These are phyloP conservation scores for Lycodopsis pacificus DNA, from an alignment of 2,797 vertebrate genomes.

Conservation along the genomic window DNA sequence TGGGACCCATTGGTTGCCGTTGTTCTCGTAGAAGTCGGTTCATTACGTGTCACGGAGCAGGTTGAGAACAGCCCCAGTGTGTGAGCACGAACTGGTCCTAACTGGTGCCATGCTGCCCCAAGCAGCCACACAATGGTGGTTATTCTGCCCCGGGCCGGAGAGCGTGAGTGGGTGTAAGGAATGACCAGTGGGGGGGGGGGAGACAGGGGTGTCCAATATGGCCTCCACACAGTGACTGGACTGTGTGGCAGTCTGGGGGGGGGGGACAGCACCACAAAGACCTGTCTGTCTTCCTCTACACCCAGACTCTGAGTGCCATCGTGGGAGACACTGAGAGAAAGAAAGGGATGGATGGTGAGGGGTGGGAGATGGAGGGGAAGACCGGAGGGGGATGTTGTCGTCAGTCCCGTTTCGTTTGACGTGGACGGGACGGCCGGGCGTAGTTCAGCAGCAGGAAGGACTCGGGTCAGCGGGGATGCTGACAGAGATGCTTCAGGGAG, in stretches of 20 bases:
- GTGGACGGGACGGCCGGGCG: slow-evolving; percentile 14
- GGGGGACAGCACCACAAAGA: slow-evolving; percentile 74
- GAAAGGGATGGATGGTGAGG: slow-evolving; percentile 35
- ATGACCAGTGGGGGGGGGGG: slow-evolving; percentile 73
- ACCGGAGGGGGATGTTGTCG: not conserved
- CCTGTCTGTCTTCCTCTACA: slow-evolving; percentile 57
- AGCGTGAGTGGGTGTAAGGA: slow-evolving; percentile 73
- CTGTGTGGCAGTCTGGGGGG: slow-evolving; percentile 64
- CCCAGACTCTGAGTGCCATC: slow-evolving; percentile 56
- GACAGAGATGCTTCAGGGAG: slow-evolving; percentile 16
- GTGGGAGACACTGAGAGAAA: slow-evolving; percentile 38
- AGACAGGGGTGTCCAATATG: slow-evolving; percentile 78
- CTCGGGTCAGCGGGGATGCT: slow-evolving; percentile 26
- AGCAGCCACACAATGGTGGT: slow-evolving; percentile 75
- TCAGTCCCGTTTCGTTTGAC: slow-evolving; percentile 35
- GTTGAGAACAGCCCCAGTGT: slow-evolving; percentile 80
- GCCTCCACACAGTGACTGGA: slow-evolving; percentile 73
- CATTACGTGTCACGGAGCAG: slow-evolving; percentile 43
- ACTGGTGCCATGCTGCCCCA: slow-evolving; percentile 79
- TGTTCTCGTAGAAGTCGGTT: slow-evolving; percentile 28
- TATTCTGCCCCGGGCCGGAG: slow-evolving; percentile 70
- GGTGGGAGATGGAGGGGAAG: slow-evolving; percentile 3
- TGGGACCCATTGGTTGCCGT: slow-evolving; percentile 20
- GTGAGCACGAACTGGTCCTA: slow-evolving; percentile 59
- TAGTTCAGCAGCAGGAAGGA: slow-evolving; percentile 30